phyloP scores from a whole-genome alignment of 2,113 vertebrate genomes.

The Hemibagrus wyckioides region DNA sequence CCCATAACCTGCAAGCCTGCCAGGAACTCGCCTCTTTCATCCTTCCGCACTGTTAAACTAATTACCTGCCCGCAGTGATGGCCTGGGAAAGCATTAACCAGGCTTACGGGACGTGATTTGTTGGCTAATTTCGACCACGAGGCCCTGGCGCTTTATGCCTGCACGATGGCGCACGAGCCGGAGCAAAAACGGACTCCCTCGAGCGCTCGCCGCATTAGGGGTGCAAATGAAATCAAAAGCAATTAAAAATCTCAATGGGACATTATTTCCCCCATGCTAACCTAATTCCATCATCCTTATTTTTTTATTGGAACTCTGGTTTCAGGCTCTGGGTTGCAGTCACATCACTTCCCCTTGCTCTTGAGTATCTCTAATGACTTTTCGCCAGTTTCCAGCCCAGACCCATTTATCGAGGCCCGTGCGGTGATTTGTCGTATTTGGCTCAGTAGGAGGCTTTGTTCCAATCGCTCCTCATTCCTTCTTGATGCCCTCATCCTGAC shows the following conservation, averaged over 20 bases:
- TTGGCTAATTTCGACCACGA: conserved; percentile 24
- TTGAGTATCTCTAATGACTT: conserved; percentile 12
- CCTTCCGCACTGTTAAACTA: conserved; percentile 69
- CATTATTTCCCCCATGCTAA: conserved; percentile 10
- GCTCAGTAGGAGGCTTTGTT: conserved; percentile 34
- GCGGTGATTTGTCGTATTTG: conserved; percentile 16
- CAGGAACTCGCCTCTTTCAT: conserved; percentile 62
- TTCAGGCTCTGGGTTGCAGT: conserved; percentile 14
- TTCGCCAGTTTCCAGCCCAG: background rate
- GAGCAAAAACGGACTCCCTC: background rate
- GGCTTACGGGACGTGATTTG: conserved; percentile 62
- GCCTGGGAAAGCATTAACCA: conserved; percentile 63
- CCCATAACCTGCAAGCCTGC: conserved; percentile 59
- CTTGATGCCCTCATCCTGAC: conserved; percentile 37
- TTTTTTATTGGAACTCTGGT: background rate
- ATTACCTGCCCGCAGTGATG: conserved; percentile 65
- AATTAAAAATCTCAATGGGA: conserved; percentile 43
- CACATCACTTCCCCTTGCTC: background rate
- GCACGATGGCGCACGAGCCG: background rate
- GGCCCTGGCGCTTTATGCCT: conserved; percentile 18
- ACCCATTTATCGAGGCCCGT: background rate
- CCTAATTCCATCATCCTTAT: conserved; percentile 19
- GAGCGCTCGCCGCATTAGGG: conserved; percentile 18
- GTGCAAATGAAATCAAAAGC: conserved; percentile 42
- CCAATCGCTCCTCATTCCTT: conserved; percentile 24